A percentile compares a stretch with the other conserved stretches of the same genome.
These are phyloP conservation scores for Rotaria socialis DNA, from an alignment of 2,888 invertebrate genomes.

Conservation along the genomic window DNA sequence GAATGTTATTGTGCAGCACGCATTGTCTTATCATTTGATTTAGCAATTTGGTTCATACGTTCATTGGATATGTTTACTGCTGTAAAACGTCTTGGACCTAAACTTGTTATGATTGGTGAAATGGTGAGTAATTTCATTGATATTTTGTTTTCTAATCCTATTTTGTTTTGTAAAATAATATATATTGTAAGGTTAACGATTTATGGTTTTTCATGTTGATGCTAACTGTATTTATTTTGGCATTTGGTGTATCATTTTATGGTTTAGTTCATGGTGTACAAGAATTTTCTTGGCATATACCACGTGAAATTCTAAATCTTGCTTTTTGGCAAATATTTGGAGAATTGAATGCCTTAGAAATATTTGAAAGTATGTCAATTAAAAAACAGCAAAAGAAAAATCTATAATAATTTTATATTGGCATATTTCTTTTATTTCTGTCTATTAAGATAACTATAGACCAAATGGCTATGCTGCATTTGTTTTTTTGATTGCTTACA, in stretches of 20 bases:
- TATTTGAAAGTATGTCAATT: background rate
- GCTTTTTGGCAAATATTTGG: slow-evolving; percentile 31
- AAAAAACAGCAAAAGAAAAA: too few species aligned
- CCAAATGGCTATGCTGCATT: slow-evolving; percentile 51
- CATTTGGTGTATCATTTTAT: slow-evolving; percentile 57
- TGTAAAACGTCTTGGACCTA: slow-evolving; percentile 56
- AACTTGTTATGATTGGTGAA: slow-evolving; percentile 57
- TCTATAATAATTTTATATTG: too few species aligned
- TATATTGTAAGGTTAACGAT: slow-evolving; percentile 49
- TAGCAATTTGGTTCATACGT: slow-evolving; percentile 54
- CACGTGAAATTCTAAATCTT: background rate
- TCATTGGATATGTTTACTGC: slow-evolving; percentile 57
- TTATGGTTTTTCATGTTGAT: slow-evolving; percentile 57
- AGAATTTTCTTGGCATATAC: background rate
- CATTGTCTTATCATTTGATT: slow-evolving; percentile 56
- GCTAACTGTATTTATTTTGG: slow-evolving; percentile 56
- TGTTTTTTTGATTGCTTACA: slow-evolving; percentile 55
- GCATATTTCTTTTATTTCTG: too few species aligned
- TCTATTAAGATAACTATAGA: background rate
- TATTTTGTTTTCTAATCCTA: background rate
- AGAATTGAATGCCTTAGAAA: background rate
- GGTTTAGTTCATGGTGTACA: slow-evolving; percentile 52
- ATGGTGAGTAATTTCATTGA: slow-evolving; percentile 51
- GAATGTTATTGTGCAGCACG: slow-evolving; percentile 53
- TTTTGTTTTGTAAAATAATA: background rate